Base-by-base conservation (phyloP, 1,140 invertebrate species). In the Drosophila baimaii region DNA sequence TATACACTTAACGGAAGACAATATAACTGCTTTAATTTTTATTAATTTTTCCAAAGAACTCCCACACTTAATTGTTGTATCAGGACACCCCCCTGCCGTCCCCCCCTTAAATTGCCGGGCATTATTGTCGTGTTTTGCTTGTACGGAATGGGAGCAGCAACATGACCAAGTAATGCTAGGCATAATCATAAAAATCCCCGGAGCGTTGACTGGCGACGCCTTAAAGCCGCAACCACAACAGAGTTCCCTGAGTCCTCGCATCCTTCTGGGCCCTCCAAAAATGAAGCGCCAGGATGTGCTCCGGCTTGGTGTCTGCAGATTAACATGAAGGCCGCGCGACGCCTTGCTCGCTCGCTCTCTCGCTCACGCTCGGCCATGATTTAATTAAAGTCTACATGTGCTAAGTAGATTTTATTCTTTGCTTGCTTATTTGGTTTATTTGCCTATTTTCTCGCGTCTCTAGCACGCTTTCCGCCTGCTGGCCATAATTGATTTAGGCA, bases 321-420 rank as follows among this genome's bases (percentile, higher is more conserved):
- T 62, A 66, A 59, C 57, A 75, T 71, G 64, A 75, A 81, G 81
- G 74, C 66, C 59, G 49, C 56, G 58, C 15, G 21, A 19, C 64
- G 37, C 41, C 47, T 46, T 13, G 51, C 52, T 57, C 35, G 9
- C n/a, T n/a, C 13, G 15, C 33, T 61, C 65, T n/a, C n/a, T n/a
- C 19, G 17, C 35, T 29, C 63, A 41, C 29, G 15, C 61, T 71
- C 27, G 64, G 57, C 64, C 79, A 88, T 80, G 83, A 88, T 88
- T 88, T 88, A 88, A 88, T 88, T 88, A 88, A 88, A 81, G 68
- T 74, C 64, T 88, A 88, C 79, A 88, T 88, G 83, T 88, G 83
- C 83, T 83, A 86, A 86, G 83, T 88, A 88, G 83, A 88, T 86
- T 88, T 82, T 72, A 86, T 86, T 86, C 75, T 62, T 70, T 86